A percentile compares a stretch with the other conserved stretches of the same genome.
Evolutionary conservation across 2,113 vertebrate species (phyloP).

Genomic region (Sturnus vulgaris): DNA sequence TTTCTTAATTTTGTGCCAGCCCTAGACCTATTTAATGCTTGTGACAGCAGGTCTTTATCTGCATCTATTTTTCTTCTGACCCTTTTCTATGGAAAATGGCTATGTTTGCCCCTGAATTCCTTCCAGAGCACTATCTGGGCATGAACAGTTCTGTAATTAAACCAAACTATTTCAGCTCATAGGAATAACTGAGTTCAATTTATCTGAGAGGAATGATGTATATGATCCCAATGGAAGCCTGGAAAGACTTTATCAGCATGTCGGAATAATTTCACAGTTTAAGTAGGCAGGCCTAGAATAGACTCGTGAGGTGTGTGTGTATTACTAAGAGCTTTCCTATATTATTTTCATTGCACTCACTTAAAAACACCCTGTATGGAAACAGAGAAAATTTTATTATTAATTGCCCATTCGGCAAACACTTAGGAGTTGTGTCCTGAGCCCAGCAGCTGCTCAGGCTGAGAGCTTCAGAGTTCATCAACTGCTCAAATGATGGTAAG

Average conservation of each 20-base stretch:
- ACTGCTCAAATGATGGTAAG: background rate
- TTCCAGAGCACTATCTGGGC: constrained; percentile 34
- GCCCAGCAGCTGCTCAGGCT: background rate
- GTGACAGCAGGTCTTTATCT: background rate
- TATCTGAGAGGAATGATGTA: background rate
- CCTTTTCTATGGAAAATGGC: constrained; percentile 50
- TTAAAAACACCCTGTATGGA: background rate
- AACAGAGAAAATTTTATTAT: background rate
- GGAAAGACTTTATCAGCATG: constrained; percentile 19
- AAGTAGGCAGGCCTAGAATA: background rate
- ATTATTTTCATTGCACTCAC: background rate
- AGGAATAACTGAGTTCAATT: constrained; percentile 20
- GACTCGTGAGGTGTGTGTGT: background rate
- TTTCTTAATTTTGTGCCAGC: background rate
- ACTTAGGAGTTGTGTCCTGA: background rate
- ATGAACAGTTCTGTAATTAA: constrained; percentile 61
- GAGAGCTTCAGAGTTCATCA: background rate
- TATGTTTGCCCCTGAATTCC: constrained; percentile 33
- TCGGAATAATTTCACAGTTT: constrained; percentile 34
- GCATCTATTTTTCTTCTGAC: constrained; percentile 44
- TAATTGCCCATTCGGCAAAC: background rate
- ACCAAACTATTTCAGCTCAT: constrained; percentile 36
- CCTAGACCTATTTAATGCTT: background rate
- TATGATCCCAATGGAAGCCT: background rate
- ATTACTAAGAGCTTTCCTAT: background rate